phyloP scores from a whole-genome alignment of 2,113 vertebrate genomes.

The Ploceus nigricollis region DNA sequence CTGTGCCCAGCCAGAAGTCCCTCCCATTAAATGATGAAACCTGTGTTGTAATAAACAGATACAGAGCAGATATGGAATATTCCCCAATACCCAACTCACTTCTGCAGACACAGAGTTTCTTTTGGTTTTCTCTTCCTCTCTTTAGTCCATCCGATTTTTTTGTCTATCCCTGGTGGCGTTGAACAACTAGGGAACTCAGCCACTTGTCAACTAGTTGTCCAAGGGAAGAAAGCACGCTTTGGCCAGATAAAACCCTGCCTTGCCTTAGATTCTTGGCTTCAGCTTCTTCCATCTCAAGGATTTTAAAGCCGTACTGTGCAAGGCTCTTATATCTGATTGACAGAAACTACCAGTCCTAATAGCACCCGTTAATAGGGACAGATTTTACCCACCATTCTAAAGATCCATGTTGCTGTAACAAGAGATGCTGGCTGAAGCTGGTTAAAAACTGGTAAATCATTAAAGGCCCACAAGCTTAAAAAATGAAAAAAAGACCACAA shows the following conservation, averaged over 20 bases:
- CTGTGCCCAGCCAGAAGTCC: neutral
- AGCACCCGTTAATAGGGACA: neutral
- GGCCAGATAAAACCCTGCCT: neutral
- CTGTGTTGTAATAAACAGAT: neutral
- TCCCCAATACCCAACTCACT: neutral
- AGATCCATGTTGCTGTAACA: fast-evolving
- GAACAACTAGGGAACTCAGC: neutral
- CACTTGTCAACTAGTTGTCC: neutral
- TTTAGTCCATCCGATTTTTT: neutral
- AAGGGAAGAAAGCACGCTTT: neutral
- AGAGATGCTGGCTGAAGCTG: neutral
- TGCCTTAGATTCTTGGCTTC: neutral
- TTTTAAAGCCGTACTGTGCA: neutral
- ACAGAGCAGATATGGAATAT: neutral
- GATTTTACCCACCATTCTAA: neutral
- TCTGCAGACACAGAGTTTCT: neutral
- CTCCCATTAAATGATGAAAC: neutral
- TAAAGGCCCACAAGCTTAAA: neutral
- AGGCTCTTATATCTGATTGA: neutral
- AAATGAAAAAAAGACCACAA: neutral
- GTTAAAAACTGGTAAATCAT: neutral
- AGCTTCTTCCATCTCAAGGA: neutral
- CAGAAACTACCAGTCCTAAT: neutral
- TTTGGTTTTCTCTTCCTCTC: neutral
- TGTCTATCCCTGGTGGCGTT: neutral